Conservation (phyloP, 2,888 invertebrate species). For the Agonopterix alstromeriana region DNA sequence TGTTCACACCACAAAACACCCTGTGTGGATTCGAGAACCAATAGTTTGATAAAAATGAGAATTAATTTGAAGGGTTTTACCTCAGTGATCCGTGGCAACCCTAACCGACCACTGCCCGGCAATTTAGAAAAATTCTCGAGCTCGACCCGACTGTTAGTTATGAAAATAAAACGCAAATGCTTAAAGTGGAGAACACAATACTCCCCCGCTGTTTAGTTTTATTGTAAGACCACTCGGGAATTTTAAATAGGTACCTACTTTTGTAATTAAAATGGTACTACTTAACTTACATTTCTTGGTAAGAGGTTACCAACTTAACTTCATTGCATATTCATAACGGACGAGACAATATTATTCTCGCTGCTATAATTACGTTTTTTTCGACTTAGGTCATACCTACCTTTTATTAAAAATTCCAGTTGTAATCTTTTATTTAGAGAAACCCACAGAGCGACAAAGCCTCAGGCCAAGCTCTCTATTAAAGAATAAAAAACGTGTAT, state of each 20-base stretch:
- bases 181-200: conserved; percentile 18
- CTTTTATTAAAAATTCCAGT: too few relatives aligned
- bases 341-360: too few relatives aligned
- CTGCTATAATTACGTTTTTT: too few relatives aligned
- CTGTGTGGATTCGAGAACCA: too few relatives aligned
- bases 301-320: conserved; percentile 1
- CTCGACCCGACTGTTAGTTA: conserved; percentile 12
- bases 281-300: conserved; percentile 2
- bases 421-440: too few relatives aligned
- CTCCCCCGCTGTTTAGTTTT: conserved; percentile 8
- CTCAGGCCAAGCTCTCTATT: too few relatives aligned
- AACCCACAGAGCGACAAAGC: too few relatives aligned
- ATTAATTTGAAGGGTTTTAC: too few relatives aligned
- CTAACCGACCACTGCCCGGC: conserved; percentile 6
- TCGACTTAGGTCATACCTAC: too few relatives aligned
- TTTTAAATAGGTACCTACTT: conserved; percentile 2
- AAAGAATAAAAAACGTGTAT: too few relatives aligned
- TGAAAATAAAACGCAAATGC: conserved; percentile 19
- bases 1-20: too few relatives aligned
- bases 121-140: conserved; percentile 13
- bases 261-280: conserved; percentile 5
- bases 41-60: too few relatives aligned
- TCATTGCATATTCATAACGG: conserved; percentile 6
- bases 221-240: conserved; percentile 4
- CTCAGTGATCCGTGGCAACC: background rate